Evolutionary conservation across 2,113 vertebrate genomes (phyloP).

Genomic region (Phrynosoma blainvillii): DNA sequence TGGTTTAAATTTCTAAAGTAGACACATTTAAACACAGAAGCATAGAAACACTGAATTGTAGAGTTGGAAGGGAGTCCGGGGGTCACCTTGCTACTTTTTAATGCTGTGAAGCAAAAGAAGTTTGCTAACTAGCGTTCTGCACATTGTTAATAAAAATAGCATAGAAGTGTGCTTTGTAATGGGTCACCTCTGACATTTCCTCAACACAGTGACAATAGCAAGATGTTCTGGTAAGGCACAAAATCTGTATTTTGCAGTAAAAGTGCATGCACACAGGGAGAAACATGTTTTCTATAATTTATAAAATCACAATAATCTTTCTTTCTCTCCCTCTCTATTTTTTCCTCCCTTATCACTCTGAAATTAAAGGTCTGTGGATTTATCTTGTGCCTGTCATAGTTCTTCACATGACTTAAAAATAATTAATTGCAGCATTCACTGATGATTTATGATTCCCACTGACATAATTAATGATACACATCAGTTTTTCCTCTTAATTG

Average conservation of each 20-base stretch:
- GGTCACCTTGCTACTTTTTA: conserved; percentile 45
- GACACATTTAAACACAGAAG: conserved; percentile 4
- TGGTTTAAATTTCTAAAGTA: conserved; percentile 49
- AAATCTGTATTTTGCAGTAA: background rate
- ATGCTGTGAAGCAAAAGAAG: conserved; percentile 35
- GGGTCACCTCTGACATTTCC: conserved; percentile 17
- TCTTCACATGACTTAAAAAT: conserved; percentile 90
- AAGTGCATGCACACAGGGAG: background rate
- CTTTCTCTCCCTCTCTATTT: conserved; percentile 63
- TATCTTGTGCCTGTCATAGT: conserved; percentile 90
- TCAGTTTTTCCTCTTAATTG: conserved; percentile 94
- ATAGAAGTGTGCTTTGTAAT: conserved; percentile 22
- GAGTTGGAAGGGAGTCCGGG: too few relatives aligned
- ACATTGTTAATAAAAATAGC: conserved; percentile 60
- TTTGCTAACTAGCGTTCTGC: conserved; percentile 22
- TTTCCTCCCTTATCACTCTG: conserved; percentile 67
- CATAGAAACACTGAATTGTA: too few relatives aligned
- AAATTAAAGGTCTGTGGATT: conserved; percentile 80
- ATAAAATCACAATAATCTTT: conserved; percentile 12
- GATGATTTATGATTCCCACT: conserved; percentile 96
- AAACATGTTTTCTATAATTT: background rate
- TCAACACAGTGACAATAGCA: background rate
- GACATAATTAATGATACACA: conserved; percentile 97
- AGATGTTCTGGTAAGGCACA: conserved; percentile 28
- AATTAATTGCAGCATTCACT: conserved; percentile 93